Evolutionary conservation across 1,140 invertebrate species (phyloP), one percentile per base, ranked within the genome.

Genomic region (Solen grandis): DNA sequence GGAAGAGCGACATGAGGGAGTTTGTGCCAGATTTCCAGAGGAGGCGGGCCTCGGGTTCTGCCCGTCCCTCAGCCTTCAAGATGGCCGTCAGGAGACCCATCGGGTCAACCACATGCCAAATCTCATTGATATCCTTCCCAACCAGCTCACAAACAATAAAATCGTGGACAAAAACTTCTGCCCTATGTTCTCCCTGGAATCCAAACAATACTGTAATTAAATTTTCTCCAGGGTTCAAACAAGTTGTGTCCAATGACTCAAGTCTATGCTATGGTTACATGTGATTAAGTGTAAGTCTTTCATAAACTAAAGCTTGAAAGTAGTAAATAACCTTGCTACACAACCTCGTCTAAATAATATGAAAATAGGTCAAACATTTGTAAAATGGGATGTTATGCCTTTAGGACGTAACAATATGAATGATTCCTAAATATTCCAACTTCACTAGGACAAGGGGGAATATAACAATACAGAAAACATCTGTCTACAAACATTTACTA

Each of bases 91-190:
- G 91, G 84, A 95, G 91, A 55, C 94, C 92, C 90, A 96, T 93
- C 0, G 97, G 97, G 80, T 97, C 93, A 65, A 94, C 92, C 22
- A 97, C 95, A 38, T 94, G 92, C 96, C 97, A 98, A 55, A 97
- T 93, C 41, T 92, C 91, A 87, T 95, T 94, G 0, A 99, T 89
- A 92, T 98, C 96, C 92, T 96, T 95, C 16, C 95, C 95, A 89
- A 95, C 94, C 31, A 99, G 91, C 87, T 96, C 95, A 14, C 95
- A 94, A 60, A 97, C 93, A 27, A 99, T 93, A 89, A 99, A 97
- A 90, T 99, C 97, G 68, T 95, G 92, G 4, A 99, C 94, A 93
- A 99, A 98, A 79, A 93, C 89, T 82, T 95, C 94, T 0, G 96
- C 94, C 79, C 92, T 92, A 31, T 94, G 93, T 25, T 93, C 85